Evolutionary conservation across 2,113 vertebrate species (phyloP).

Genomic region (Leiothrix lutea): DNA sequence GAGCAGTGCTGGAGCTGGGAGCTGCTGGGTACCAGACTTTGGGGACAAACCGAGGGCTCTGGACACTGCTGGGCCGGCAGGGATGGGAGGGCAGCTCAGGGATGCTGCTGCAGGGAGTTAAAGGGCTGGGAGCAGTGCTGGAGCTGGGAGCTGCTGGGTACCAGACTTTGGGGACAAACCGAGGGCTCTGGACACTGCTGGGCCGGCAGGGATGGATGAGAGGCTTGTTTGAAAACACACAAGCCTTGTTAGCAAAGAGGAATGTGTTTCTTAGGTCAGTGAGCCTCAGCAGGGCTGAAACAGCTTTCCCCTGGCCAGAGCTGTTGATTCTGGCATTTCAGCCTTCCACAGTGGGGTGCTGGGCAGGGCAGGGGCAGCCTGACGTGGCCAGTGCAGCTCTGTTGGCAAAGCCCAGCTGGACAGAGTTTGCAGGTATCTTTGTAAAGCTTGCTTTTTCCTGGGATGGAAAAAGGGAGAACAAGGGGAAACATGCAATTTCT

Average conservation of each 20-base stretch:
- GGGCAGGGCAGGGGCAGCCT: neutral
- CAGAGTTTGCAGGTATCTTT: neutral
- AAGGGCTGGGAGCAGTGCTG: rapidly evolving
- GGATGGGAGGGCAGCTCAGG: neutral
- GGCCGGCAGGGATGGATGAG: neutral
- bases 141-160: neutral
- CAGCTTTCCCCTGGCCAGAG: neutral
- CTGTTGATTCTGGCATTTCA: neutral
- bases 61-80: neutral
- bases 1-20: rapidly evolving
- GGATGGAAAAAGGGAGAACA: neutral
- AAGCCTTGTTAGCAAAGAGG: neutral
- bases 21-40: neutral
- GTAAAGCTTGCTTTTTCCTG: neutral
- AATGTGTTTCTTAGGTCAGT: rapidly evolving
- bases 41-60: neutral
- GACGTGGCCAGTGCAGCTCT: neutral
- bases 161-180: neutral
- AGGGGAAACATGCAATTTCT: neutral
- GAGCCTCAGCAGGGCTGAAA: neutral
- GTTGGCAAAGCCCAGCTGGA: neutral
- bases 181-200: neutral
- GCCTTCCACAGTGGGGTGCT: neutral
- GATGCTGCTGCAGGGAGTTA: rapidly evolving
- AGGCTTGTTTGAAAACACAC: neutral